phyloP scores from a whole-genome alignment of 2,113 vertebrate genomes.

The Tenrec ecaudatus region DNA sequence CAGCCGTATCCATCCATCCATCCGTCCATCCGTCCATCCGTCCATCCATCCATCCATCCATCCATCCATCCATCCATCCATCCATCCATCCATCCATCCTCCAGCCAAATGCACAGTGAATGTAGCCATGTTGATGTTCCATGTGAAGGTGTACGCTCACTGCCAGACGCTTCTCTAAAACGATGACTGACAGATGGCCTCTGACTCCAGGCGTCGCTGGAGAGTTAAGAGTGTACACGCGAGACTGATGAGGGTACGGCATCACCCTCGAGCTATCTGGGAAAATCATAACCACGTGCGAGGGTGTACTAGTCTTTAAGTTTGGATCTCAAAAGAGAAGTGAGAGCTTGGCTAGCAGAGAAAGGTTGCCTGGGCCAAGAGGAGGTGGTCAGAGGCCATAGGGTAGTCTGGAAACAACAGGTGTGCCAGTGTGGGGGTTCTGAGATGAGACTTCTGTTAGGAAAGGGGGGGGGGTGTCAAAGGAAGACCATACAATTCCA shows the following conservation, averaged over 20 bases:
- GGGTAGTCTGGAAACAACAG: neutral
- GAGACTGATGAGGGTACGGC: neutral
- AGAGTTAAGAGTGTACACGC: neutral
- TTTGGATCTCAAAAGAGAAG: conserved; percentile 16
- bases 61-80: neutral
- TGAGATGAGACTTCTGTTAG: no score
- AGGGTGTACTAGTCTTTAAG: neutral
- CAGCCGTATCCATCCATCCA: neutral
- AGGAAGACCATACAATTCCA: conserved; percentile 17
- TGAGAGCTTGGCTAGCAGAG: conserved; percentile 1
- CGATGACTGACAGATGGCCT: conserved; percentile 6
- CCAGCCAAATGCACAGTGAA: neutral
- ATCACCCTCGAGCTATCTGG: neutral
- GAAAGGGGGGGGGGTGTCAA: neutral
- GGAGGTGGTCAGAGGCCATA: neutral
- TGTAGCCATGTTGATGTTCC: neutral
- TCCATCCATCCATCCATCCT: neutral
- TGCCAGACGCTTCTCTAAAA: conserved; percentile 19
- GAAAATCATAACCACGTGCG: conserved; percentile 11
- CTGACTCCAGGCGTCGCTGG: neutral
- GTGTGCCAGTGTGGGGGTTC: neutral
- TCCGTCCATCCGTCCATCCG: neutral
- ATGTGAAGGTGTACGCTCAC: neutral
- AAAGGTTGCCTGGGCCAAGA: neutral
- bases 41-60: neutral